Evolutionary conservation across 2,888 invertebrate species (phyloP).

Genomic region (Cenopis cana): DNA sequence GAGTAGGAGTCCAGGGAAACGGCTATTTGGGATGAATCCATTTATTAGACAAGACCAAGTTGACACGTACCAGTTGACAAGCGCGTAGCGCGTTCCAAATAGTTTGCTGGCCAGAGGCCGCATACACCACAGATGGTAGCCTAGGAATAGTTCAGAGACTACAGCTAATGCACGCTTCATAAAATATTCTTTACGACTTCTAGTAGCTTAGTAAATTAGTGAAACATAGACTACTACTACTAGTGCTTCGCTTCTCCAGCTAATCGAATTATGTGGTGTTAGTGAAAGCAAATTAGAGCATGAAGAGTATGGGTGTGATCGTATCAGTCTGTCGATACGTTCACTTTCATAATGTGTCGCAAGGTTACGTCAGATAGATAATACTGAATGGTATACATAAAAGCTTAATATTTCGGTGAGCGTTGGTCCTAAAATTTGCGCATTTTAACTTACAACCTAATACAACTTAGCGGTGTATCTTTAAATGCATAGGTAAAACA

Average conservation of each 20-base stretch:
- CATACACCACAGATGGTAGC: background rate
- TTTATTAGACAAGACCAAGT: too few species aligned
- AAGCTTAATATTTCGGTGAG: background rate
- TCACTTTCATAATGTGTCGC: slow-evolving; percentile 31
- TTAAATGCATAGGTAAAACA: too few species aligned
- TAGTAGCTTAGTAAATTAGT: too few species aligned
- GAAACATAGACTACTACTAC: too few species aligned
- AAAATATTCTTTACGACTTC: background rate
- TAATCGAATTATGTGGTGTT: slow-evolving; percentile 24
- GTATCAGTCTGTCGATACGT: slow-evolving; percentile 25
- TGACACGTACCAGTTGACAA: too few species aligned
- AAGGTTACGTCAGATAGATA: slow-evolving; percentile 25
- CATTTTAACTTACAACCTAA: too few species aligned
- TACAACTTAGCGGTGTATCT: too few species aligned
- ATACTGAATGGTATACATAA: background rate
- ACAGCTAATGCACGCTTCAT: background rate
- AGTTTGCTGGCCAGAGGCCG: too few species aligned
- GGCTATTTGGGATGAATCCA: too few species aligned
- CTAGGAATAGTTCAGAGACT: background rate
- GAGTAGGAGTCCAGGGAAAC: too few species aligned
- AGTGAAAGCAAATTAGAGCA: slow-evolving; percentile 29
- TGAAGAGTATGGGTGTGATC: slow-evolving; percentile 22
- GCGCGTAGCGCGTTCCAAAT: too few species aligned
- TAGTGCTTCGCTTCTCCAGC: slow-evolving; percentile 5
- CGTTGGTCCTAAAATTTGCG: background rate